A percentile compares a stretch with the other conserved stretches of the same genome.
Evolutionary conservation across 2,888 invertebrate genomes (phyloP).

Genomic region (Stratiomys singularior): DNA sequence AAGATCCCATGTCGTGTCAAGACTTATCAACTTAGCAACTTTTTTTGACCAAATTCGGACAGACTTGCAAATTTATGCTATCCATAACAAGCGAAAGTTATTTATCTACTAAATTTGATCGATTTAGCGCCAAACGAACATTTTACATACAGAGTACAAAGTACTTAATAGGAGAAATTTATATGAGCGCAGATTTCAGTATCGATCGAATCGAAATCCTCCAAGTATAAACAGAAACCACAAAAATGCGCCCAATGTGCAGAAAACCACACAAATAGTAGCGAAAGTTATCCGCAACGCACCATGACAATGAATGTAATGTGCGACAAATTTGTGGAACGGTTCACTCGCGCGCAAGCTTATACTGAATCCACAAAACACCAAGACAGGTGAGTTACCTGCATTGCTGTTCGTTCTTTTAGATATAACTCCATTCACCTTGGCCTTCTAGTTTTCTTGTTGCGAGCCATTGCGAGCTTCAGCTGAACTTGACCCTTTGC

Average conservation of each 20-base stretch:
- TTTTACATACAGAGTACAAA: too few relatives aligned
- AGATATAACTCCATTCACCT: constrained; percentile 9
- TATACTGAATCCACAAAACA: neutral
- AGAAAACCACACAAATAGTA: neutral
- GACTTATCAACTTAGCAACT: too few relatives aligned
- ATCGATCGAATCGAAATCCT: too few relatives aligned
- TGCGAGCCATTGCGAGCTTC: neutral
- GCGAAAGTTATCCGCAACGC: neutral
- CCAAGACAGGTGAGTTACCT: neutral
- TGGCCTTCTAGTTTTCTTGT: constrained; percentile 24
- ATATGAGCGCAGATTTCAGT: too few relatives aligned
- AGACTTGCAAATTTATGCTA: too few relatives aligned
- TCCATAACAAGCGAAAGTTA: too few relatives aligned
- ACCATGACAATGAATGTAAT: neutral
- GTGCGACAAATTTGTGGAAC: neutral
- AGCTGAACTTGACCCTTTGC: constrained; percentile 3
- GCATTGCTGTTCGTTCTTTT: neutral
- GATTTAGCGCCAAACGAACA: too few relatives aligned
- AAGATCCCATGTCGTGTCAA: too few relatives aligned
- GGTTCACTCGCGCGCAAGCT: neutral
- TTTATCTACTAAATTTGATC: too few relatives aligned
- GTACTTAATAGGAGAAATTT: too few relatives aligned
- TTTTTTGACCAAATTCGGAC: too few relatives aligned
- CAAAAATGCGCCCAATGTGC: constrained; percentile 8
- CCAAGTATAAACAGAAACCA: neutral